phyloP scores from a whole-genome alignment of 1,140 invertebrate species.

The Lepidurus apus region DNA sequence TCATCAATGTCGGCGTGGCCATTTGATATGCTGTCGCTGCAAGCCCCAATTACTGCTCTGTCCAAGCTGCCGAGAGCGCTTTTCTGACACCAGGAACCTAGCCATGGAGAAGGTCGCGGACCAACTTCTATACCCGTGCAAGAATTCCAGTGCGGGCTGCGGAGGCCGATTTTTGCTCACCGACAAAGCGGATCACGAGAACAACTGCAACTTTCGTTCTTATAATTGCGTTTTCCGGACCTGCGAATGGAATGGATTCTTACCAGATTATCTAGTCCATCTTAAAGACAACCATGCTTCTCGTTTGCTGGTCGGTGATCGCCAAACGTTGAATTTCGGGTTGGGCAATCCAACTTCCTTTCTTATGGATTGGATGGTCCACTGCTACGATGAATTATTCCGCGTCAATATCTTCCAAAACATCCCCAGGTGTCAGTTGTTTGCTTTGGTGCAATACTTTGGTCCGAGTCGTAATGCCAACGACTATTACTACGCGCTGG shows the following conservation, averaged over 20 bases:
- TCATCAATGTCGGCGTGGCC: constrained; percentile 29
- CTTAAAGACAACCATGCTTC: constrained; percentile 35
- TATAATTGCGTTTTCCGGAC: constrained; percentile 37
- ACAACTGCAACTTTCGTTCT: constrained; percentile 37
- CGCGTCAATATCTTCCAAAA: constrained; percentile 36
- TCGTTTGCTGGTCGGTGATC: constrained; percentile 34
- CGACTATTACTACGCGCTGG: constrained; percentile 22
- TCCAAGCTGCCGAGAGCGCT: constrained; percentile 34
- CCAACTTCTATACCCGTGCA: constrained; percentile 39
- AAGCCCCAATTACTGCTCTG: neutral
- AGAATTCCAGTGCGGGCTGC: constrained; percentile 38
- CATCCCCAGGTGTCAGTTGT: constrained; percentile 31
- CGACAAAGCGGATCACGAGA: constrained; percentile 39
- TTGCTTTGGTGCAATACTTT: constrained; percentile 33
- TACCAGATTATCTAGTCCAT: constrained; percentile 37
- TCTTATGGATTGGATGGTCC: constrained; percentile 35
- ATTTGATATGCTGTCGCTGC: constrained; percentile 26
- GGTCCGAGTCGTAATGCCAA: constrained; percentile 28
- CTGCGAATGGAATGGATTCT: constrained; percentile 39
- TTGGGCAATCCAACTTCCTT: constrained; percentile 30
- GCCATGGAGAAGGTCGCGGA: constrained; percentile 40
- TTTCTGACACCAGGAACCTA: constrained; percentile 37
- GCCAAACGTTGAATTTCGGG: constrained; percentile 31
- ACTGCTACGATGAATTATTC: constrained; percentile 34
- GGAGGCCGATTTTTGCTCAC: constrained; percentile 33